Percentiles rank a stretch among this genome's conserved stretches.
Evolutionary conservation across 2,888 invertebrate species (phyloP).

Genomic region (Noctua pronuba): DNA sequence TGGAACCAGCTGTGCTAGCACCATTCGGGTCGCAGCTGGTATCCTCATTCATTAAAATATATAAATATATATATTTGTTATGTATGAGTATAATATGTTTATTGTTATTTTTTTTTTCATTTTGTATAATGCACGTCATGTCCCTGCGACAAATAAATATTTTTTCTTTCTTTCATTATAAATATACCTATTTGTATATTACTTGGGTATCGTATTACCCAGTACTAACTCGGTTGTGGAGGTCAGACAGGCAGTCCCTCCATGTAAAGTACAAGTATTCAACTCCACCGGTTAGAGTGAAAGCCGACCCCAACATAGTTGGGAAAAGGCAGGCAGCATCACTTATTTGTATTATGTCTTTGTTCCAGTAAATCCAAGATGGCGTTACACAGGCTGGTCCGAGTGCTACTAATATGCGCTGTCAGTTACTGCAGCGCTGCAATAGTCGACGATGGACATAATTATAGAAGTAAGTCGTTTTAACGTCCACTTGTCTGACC

Average conservation of each 20-base stretch:
- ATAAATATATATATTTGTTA: no score
- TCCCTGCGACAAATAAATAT: no score
- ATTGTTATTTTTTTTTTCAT: no score
- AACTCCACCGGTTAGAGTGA: not conserved
- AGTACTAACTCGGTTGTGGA: not conserved
- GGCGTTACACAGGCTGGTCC: conserved; percentile 75
- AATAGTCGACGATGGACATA: conserved; percentile 25
- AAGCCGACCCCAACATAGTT: not conserved
- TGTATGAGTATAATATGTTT: no score
- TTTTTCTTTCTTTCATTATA: no score
- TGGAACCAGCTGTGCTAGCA: no score
- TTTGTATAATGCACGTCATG: no score
- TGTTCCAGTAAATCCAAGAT: conserved; percentile 79
- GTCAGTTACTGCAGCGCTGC: conserved; percentile 72
- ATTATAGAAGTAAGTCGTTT: conserved; percentile 77
- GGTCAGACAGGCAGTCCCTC: not conserved
- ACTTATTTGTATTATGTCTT: conserved; percentile 33
- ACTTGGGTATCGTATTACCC: no score
- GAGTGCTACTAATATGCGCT: conserved; percentile 76
- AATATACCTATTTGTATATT: no score
- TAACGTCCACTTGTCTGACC: not conserved
- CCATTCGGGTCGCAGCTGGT: no score
- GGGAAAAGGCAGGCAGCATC: not conserved
- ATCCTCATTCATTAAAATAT: no score
- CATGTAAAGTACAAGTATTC: not conserved